Percentiles rank a stretch among this genome's conserved stretches.
Conservation (phyloP, 2,113 vertebrate species). For the Vanacampus margaritifer region DNA sequence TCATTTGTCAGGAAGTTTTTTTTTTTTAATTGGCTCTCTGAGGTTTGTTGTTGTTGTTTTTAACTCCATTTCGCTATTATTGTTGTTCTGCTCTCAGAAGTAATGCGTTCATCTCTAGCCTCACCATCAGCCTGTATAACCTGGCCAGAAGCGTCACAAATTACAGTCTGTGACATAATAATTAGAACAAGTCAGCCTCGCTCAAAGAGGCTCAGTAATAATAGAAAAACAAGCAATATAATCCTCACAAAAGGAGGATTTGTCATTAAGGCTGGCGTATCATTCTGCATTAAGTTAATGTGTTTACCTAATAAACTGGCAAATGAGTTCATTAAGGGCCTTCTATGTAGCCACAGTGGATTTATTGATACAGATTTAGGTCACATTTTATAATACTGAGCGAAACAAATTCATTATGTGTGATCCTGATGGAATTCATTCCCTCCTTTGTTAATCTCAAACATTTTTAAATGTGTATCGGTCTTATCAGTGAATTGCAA, state of each 20-base stretch:
- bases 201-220: neutral
- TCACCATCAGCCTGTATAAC: neutral
- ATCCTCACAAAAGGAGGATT: constrained; percentile 6
- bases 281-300: constrained; percentile 1
- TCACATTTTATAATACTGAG: neutral
- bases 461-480: neutral
- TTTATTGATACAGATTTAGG: constrained; percentile 1
- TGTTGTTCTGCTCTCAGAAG: neutral
- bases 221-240: neutral
- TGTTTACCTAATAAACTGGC: constrained; percentile 9
- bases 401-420: constrained; percentile 2
- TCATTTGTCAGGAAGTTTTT: neutral
- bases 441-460: neutral
- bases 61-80: neutral
- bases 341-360: neutral
- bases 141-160: neutral
- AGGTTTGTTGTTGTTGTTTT: neutral
- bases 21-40: no score
- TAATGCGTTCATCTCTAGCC: neutral
- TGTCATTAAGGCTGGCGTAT: constrained; percentile 5
- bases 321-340: constrained; percentile 5
- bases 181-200: neutral
- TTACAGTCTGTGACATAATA: constrained; percentile 5
- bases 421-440: neutral
- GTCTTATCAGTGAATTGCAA: neutral